A percentile compares a stretch with the other conserved stretches of the same genome.
phyloP scores from a whole-genome alignment of 2,113 vertebrate species.

The Leuciscus idus region DNA sequence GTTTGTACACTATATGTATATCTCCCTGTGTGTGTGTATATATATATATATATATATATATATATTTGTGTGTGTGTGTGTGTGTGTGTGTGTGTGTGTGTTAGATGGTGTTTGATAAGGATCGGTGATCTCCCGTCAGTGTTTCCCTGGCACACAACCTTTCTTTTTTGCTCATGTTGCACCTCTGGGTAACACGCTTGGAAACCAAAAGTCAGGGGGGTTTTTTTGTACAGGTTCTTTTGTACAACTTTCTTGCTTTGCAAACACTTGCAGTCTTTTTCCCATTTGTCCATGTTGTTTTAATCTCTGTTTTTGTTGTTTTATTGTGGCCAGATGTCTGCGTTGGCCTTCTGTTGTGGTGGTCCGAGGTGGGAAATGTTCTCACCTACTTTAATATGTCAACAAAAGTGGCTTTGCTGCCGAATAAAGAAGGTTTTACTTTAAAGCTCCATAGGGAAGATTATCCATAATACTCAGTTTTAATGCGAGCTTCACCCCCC shows the following conservation, averaged over 20 bases:
- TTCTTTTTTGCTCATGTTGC: constrained; percentile 8
- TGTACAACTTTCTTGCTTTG: neutral
- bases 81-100: constrained; percentile 14
- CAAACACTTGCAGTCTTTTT: neutral
- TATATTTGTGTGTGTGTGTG: neutral
- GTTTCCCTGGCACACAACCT: neutral
- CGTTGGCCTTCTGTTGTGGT: constrained; percentile 43
- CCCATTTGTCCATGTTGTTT: neutral
- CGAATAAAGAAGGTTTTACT: constrained; percentile 68
- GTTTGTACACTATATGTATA: neutral
- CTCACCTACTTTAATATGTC: constrained; percentile 66
- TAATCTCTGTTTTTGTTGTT: constrained; percentile 18
- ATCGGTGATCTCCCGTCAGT: constrained; percentile 6
- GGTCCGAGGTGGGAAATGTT: constrained; percentile 65
- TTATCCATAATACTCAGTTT: constrained; percentile 68
- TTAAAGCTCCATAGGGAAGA: constrained; percentile 69
- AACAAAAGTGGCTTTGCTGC: constrained; percentile 68
- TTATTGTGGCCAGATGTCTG: constrained; percentile 54
- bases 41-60: neutral
- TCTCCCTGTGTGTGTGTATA: neutral
- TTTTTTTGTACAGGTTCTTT: neutral
- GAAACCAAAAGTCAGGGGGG: neutral
- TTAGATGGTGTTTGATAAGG: constrained; percentile 52
- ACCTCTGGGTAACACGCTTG: constrained; percentile 15
- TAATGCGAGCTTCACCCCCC: constrained; percentile 40